Evolutionary conservation across 2,113 vertebrate genomes (phyloP), one percentile per base, ranked within the genome.

Genomic region (Corythornis vintsioides): DNA sequence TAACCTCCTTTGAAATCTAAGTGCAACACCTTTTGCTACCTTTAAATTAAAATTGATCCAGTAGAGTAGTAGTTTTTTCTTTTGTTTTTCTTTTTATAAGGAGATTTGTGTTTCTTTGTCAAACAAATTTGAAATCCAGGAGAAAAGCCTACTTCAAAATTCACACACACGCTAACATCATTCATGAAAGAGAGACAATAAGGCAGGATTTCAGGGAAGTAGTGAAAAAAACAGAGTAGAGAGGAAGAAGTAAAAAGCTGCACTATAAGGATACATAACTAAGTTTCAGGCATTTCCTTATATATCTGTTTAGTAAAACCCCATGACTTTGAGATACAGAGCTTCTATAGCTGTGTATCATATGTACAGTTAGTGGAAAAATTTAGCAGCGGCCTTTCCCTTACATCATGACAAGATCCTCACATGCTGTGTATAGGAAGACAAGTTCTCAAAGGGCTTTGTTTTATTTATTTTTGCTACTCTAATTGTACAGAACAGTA

Each of bases 41-140:
- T 73, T 80, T 63, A 77, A 85, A 72, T 83, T 65, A 86, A 61
- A 92, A 84, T 38, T 84, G 70, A 84, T 65, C 31, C 35, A 42
- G 18, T 19, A 56, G 11, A 83, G 11, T 14, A 20, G 18, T 7
- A 80, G 24, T 15, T 7, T 5, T 38, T 10, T 38, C 10, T 26
- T 31, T 18, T 6, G n/a, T 12, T 31, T 31, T 28, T 22, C 24
- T 13, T 69, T 28, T 67, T 73, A 13, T 11, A 57, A 45, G 38
- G 8, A 60, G 9, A 26, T 45, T 17, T 53, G 9, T 52, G 31
- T 86, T 21, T 26, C 4, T 22, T 81, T 55, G 5, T 65, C n/a
- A 88, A 40, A 6, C 7, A 61, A n/a, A 83, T 56, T 52, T 65
- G 64, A 73, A 75, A 77, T 57, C 50, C 7, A 85, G 25, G 6